These are phyloP conservation scores for Dolomedes plantarius DNA, from an alignment of 2,888 invertebrate species.

Conservation along the genomic window DNA sequence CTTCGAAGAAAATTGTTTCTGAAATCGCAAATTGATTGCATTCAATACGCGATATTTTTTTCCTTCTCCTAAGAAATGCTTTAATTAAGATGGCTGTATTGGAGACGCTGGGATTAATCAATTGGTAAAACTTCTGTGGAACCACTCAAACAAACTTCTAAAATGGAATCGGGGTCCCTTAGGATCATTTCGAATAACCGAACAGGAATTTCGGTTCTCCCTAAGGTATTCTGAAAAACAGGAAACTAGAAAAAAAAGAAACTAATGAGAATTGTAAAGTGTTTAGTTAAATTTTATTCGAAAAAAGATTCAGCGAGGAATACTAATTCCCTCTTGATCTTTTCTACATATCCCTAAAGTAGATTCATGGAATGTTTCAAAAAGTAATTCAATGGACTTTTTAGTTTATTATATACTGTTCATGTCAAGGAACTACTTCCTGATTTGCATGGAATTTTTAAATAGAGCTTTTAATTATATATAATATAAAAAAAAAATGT, in stretches of 20 bases:
- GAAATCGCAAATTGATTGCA: neutral
- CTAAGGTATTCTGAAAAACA: neutral
- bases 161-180: neutral
- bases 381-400: no score
- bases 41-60: neutral
- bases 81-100: neutral
- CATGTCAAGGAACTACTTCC: no score
- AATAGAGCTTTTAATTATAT: no score
- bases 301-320: neutral
- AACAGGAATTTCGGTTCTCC: neutral
- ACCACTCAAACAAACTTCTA: neutral
- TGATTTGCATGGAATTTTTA: no score
- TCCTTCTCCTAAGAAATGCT: neutral
- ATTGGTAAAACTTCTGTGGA: neutral
- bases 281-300: neutral
- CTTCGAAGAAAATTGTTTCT: neutral
- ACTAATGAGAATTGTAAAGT: slow-evolving; percentile 4
- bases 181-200: neutral
- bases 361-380: no score
- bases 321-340: neutral
- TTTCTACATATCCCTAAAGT: neutral
- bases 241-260: neutral
- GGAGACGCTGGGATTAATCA: neutral
- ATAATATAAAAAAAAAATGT: no score
- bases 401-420: no score